A percentile compares a stretch with the other conserved stretches of the same genome.
phyloP scores from a whole-genome alignment of 1,140 invertebrate species.

The Zelostemma sp. region DNA sequence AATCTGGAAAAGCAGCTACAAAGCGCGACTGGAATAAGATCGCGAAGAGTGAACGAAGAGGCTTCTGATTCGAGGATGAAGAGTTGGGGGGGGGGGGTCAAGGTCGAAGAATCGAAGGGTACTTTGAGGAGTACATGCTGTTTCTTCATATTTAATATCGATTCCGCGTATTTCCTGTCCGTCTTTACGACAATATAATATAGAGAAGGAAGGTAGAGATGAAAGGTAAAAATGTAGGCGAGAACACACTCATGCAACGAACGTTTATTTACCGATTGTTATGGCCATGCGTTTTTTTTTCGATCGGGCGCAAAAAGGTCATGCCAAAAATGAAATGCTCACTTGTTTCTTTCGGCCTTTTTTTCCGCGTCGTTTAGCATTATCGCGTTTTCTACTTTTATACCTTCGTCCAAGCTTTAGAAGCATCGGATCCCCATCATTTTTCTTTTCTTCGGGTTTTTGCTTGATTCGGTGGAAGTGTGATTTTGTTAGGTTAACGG shows the following conservation, averaged over 20 bases:
- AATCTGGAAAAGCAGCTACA: constrained; percentile 98
- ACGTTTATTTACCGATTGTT: too few species aligned
- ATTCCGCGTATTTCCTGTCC: background rate
- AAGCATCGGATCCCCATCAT: constrained; percentile 12
- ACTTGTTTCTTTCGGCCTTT: background rate
- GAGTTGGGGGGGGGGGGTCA: too few species aligned
- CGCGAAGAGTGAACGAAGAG: background rate
- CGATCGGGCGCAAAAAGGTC: too few species aligned
- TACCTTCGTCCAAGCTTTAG: constrained; percentile 49
- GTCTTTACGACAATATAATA: background rate
- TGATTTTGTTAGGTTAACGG: too few species aligned
- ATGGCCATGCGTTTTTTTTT: too few species aligned
- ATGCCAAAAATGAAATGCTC: too few species aligned
- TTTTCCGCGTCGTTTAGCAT: constrained; percentile 25
- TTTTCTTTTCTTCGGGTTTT: constrained; percentile 4
- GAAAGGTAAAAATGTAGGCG: background rate
- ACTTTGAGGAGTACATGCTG: background rate
- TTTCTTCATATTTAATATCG: background rate
- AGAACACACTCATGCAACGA: background rate
- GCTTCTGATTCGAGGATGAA: background rate
- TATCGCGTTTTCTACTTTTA: constrained; percentile 69
- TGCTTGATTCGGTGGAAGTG: too few species aligned
- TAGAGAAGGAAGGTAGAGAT: background rate
- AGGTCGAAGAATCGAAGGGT: too few species aligned
- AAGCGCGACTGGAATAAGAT: constrained; percentile 85